Evolutionary conservation across 1,140 invertebrate genomes (phyloP).

Genomic region (Megalonaias nervosa): DNA sequence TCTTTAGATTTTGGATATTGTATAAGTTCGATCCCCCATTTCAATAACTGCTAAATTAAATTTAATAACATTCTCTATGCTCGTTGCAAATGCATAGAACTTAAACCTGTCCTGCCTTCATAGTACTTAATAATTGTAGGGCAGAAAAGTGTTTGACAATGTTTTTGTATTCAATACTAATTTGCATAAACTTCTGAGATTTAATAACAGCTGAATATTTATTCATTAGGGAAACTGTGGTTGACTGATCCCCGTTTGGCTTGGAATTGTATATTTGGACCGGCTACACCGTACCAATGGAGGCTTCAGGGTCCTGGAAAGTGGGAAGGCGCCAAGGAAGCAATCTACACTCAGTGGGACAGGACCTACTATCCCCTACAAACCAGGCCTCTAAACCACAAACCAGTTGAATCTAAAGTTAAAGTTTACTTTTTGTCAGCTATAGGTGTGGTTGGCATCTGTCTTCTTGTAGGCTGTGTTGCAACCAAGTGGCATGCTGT

Average conservation of each 20-base stretch:
- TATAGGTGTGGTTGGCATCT: too few relatives aligned
- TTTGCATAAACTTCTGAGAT: background rate
- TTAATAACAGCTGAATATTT: background rate
- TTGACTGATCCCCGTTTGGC: slow-evolving; percentile 65
- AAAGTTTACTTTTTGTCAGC: too few relatives aligned
- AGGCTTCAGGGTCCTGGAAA: slow-evolving; percentile 67
- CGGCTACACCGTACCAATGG: slow-evolving; percentile 72
- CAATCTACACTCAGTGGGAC: slow-evolving; percentile 58
- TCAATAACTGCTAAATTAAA: too few relatives aligned
- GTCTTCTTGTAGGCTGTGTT: too few relatives aligned
- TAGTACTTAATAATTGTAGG: background rate
- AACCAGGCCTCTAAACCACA: slow-evolving; percentile 5
- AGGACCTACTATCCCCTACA: slow-evolving; percentile 37
- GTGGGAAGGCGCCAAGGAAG: slow-evolving; percentile 70
- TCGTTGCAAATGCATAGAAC: background rate
- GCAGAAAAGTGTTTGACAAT: background rate
- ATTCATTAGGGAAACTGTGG: slow-evolving; percentile 42
- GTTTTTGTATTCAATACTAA: background rate
- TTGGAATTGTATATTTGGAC: slow-evolving; percentile 60
- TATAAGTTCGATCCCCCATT: too few relatives aligned
- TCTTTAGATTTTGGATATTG: too few relatives aligned
- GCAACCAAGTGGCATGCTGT: too few relatives aligned
- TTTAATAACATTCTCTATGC: too few relatives aligned
- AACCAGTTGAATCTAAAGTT: too few relatives aligned
- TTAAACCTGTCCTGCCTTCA: background rate